Conservation (phyloP, 92 coral and sea anemone genomes). For the Epizoanthus illoricatus region DNA sequence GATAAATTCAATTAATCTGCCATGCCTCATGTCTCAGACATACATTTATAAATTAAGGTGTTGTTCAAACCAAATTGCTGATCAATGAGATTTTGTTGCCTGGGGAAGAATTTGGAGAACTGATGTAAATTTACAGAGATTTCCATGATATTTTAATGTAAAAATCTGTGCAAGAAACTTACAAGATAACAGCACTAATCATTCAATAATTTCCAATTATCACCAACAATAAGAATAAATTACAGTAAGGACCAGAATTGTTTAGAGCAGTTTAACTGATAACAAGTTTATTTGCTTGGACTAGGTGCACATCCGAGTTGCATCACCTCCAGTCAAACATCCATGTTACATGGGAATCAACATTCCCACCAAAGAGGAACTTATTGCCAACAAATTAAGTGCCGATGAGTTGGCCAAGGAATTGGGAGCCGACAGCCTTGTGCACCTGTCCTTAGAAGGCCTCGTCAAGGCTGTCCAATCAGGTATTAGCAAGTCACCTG, state of each 20-base stretch:
- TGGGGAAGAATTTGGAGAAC: no score
- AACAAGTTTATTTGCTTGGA: neutral
- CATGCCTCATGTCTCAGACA: no score
- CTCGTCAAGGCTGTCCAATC: constrained; percentile 82
- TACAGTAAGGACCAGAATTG: neutral
- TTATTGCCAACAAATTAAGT: constrained; percentile 81
- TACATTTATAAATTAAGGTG: no score
- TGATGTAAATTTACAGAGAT: no score
- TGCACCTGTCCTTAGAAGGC: constrained; percentile 85
- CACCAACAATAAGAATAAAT: neutral
- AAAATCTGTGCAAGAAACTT: no score
- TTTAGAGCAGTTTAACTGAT: neutral
- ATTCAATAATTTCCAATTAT: no score
- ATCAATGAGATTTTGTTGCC: no score
- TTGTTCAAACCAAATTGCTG: no score
- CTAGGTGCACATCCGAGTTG: constrained; percentile 95
- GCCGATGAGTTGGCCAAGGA: constrained; percentile 73
- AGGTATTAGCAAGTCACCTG: constrained; percentile 56
- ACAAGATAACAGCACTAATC: no score
- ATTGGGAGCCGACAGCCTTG: constrained; percentile 87
- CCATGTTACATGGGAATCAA: constrained; percentile 99
- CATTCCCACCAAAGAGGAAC: constrained; percentile 91
- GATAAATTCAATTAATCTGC: no score
- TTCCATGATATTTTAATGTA: no score
- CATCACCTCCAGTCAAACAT: constrained; percentile 92